Evolutionary conservation across 2,888 invertebrate genomes (phyloP).

Genomic region (Agrotis exclamationis): DNA sequence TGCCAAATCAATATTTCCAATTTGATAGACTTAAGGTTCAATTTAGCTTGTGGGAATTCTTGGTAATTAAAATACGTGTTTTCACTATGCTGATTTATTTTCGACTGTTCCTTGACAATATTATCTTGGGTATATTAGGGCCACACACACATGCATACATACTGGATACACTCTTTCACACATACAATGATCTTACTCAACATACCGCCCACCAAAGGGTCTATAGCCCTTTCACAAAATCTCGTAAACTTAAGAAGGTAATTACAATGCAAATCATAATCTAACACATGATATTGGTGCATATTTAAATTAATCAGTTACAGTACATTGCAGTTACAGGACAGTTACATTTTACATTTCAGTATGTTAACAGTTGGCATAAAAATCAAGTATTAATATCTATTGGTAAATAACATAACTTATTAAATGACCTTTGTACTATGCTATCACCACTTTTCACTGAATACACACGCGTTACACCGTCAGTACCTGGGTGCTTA

Average conservation of each 20-base stretch:
- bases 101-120: too few relatives aligned
- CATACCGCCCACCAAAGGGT: constrained; percentile 9
- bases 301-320: neutral
- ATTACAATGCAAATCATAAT: too few relatives aligned
- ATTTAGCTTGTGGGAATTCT: too few relatives aligned
- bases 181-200: neutral
- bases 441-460: constrained; percentile 49
- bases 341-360: too few relatives aligned
- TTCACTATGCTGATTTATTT: too few relatives aligned
- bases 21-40: too few relatives aligned
- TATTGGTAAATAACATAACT: constrained; percentile 54
- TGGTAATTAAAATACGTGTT: too few relatives aligned
- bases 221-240: constrained; percentile 4
- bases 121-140: too few relatives aligned
- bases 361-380: neutral
- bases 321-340: too few relatives aligned
- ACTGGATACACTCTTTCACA: neutral
- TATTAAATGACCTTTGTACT: constrained; percentile 47
- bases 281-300: neutral
- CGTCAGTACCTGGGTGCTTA: constrained; percentile 58
- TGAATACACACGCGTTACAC: constrained; percentile 57
- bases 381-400: constrained; percentile 1
- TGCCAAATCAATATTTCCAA: too few relatives aligned
- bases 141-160: neutral
- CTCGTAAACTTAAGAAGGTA: neutral